Base-by-base conservation (phyloP, 2,888 invertebrate species). In the Tinea semifulvella region DNA sequence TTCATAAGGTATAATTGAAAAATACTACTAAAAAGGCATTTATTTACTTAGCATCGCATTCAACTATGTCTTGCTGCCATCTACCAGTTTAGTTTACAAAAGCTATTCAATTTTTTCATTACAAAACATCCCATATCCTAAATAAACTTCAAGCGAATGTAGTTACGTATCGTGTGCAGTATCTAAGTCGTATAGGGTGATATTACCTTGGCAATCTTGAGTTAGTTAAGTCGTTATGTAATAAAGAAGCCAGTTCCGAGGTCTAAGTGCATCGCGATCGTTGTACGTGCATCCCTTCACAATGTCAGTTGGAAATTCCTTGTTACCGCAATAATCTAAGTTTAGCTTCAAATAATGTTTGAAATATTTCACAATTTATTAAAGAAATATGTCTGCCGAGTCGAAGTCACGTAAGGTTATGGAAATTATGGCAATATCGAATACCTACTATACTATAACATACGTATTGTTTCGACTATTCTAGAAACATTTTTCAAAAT, bases 271-370 rank as follows among this genome's bases (percentile, higher is more conserved):
- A 76, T 68, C 68, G 66, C 62, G 71, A 71, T 72, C 68, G 69
- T 54, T 63, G 62, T 71, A 76, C 74, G 75, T 74, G 76, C 72
- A 70, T 68, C 70, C 68, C 65, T 57, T 67, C 57, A 63, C 64
- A 63, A 72, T 72, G 75, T 69, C 73, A 69, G 73, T 71, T 70
- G 68, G 69, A 74, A 71, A 74, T 74, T 73, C 66, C 74, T 73
- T 68, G 69, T 76, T 74, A 74, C 75, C 65, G 66, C 72, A 68
- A 70, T 77, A 74, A 74, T 75, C 73, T 68, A 72, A 66, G 67
- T 66, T 65, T 57, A 58, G 60, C 55, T 61, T 58, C 60, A 58
- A 62, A 62, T 63, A 65, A 60, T 59, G 56, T 61, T 66, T 62
- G 65, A 60, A 61, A 69, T 70, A 69, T 68, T 70, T 71, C 60